A percentile compares a stretch with the other conserved stretches of the same genome.
phyloP scores from a whole-genome alignment of 2,888 invertebrate species.

The Cheilosia pagana region DNA sequence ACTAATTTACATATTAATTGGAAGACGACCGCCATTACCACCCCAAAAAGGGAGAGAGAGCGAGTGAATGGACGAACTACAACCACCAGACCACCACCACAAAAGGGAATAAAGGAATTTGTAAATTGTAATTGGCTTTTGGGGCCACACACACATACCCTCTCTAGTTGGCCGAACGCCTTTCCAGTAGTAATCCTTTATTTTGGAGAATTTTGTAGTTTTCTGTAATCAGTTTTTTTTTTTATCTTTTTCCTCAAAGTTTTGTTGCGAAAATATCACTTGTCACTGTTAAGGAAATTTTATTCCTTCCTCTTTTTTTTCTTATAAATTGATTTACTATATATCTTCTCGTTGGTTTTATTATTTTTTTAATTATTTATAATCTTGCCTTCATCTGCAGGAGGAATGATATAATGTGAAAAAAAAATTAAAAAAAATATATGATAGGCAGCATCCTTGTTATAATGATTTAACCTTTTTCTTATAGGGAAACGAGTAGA shows the following conservation, averaged over 20 bases:
- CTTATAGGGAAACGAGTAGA: slow-evolving; percentile 10
- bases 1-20: slow-evolving; percentile 75
- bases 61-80: background rate
- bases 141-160: slow-evolving; percentile 53
- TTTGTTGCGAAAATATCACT: slow-evolving; percentile 41
- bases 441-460: slow-evolving; percentile 52
- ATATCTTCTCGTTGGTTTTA: slow-evolving; percentile 31
- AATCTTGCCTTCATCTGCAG: slow-evolving; percentile 54
- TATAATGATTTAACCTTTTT: slow-evolving; percentile 60
- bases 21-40: slow-evolving; percentile 62
- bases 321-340: slow-evolving; percentile 45
- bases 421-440: slow-evolving; percentile 37
- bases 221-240: slow-evolving; percentile 10
- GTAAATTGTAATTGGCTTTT: slow-evolving; percentile 72
- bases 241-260: slow-evolving; percentile 34
- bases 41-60: background rate
- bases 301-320: slow-evolving; percentile 4
- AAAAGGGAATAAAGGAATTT: slow-evolving; percentile 59
- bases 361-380: slow-evolving; percentile 58
- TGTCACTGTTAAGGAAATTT: slow-evolving; percentile 32
- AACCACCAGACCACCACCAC: background rate
- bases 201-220: slow-evolving; percentile 1
- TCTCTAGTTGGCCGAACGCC: slow-evolving; percentile 45
- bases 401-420: background rate
- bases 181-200: slow-evolving; percentile 48